Evolutionary conservation across 2,888 invertebrate species (phyloP).

Genomic region (Lasioglossum figueresi): DNA sequence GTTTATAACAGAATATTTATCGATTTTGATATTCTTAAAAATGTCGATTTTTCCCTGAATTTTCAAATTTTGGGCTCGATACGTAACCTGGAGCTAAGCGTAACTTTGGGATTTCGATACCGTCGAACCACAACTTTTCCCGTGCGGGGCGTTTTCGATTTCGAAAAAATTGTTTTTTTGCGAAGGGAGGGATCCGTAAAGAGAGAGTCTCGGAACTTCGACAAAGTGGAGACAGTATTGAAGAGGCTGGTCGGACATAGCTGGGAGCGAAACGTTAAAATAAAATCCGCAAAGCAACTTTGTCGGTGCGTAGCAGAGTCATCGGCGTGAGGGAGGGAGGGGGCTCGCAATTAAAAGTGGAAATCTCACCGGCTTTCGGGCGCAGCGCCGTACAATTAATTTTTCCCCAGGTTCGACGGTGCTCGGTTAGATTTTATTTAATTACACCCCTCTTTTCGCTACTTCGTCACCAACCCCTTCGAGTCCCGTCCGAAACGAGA

Average conservation of each 20-base stretch:
- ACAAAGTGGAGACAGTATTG: background rate
- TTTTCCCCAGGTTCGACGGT: constrained; percentile 61
- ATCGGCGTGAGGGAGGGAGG: background rate
- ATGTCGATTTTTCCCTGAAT: no score
- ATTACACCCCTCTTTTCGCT: constrained; percentile 60
- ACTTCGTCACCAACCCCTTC: constrained; percentile 30
- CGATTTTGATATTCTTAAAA: no score
- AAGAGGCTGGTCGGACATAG: background rate
- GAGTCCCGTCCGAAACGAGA: constrained; percentile 44
- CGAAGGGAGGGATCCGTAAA: no score
- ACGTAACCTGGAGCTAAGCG: no score
- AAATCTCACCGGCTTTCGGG: constrained; percentile 64
- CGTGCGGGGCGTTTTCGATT: no score
- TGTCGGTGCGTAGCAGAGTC: constrained; percentile 25
- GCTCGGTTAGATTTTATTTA: constrained; percentile 71
- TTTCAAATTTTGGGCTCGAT: no score
- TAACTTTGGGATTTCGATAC: no score
- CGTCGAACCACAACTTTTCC: no score
- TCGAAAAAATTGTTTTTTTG: no score
- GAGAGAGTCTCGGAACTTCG: background rate
- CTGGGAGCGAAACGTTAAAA: background rate
- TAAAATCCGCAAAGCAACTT: constrained; percentile 28
- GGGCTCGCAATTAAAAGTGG: constrained; percentile 69
- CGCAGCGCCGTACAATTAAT: constrained; percentile 68
- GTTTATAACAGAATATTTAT: no score